These are phyloP conservation scores for Drosophila yooni DNA, from an alignment of 2,888 invertebrate species.

Conservation along the genomic window DNA sequence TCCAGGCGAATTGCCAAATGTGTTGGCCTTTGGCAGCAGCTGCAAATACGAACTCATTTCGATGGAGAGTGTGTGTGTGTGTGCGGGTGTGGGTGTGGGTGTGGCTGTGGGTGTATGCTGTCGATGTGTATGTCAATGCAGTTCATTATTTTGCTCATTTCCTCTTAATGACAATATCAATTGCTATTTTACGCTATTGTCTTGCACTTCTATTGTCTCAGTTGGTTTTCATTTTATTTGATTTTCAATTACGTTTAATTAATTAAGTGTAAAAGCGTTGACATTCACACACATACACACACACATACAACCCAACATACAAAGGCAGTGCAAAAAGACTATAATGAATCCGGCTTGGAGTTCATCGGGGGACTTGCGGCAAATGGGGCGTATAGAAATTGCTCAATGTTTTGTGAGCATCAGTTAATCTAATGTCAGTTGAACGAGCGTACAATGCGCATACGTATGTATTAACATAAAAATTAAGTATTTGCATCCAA, in stretches of 20 bases:
- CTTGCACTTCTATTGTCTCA: slow-evolving; percentile 69
- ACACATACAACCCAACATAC: slow-evolving; percentile 6
- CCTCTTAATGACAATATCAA: slow-evolving; percentile 79
- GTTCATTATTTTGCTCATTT: slow-evolving; percentile 78
- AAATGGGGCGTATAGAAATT: slow-evolving; percentile 67
- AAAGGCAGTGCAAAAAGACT: slow-evolving; percentile 7
- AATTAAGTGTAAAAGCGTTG: slow-evolving; percentile 76
- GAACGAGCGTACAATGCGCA: slow-evolving; percentile 27
- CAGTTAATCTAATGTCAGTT: slow-evolving; percentile 37
- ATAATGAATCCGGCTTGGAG: slow-evolving; percentile 11
- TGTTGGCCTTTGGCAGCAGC: slow-evolving; percentile 60
- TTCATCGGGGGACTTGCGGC: slow-evolving; percentile 8
- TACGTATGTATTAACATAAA: slow-evolving; percentile 19
- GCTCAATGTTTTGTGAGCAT: slow-evolving; percentile 64
- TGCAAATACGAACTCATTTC: slow-evolving; percentile 54
- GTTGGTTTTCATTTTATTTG: slow-evolving; percentile 68
- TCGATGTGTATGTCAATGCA: slow-evolving; percentile 28
- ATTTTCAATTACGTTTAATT: slow-evolving; percentile 79
- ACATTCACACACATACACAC: slow-evolving; percentile 19
- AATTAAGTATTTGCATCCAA: slow-evolving; percentile 46
- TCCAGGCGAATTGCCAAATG: slow-evolving; percentile 37
- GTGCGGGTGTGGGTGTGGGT: neutral
- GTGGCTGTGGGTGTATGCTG: neutral
- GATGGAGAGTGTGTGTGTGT: neutral
- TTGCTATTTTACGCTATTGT: slow-evolving; percentile 75